These are phyloP conservation scores for Ciconia stormi DNA, from an alignment of 2,113 vertebrate genomes.

Conservation along the genomic window DNA sequence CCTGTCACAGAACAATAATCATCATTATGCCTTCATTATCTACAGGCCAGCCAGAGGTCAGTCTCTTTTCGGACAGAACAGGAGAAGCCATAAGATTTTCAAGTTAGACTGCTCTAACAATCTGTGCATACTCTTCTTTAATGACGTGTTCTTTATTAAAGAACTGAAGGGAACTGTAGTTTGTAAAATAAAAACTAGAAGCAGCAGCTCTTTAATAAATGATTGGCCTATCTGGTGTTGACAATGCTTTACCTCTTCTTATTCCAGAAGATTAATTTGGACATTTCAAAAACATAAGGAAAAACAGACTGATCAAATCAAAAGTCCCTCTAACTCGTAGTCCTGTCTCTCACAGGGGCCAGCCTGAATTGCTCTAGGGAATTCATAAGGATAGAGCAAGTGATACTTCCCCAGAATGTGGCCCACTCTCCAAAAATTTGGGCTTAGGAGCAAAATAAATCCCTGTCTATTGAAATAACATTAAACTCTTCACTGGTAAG, in stretches of 20 bases:
- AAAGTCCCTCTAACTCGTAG: neutral
- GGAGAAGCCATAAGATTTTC: neutral
- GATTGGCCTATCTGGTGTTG: neutral
- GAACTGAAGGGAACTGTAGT: neutral
- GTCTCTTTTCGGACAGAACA: neutral
- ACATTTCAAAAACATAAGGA: neutral
- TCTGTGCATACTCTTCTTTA: neutral
- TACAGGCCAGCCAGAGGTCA: neutral
- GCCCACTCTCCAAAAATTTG: neutral
- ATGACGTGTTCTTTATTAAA: neutral
- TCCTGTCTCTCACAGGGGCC: neutral
- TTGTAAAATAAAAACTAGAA: neutral
- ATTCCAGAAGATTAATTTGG: neutral
- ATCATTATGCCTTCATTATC: neutral
- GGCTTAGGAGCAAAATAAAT: neutral
- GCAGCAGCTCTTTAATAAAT: neutral
- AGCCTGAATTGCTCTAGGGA: neutral
- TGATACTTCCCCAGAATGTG: neutral
- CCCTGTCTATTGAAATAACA: neutral
- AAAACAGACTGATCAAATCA: neutral
- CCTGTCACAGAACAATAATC: neutral
- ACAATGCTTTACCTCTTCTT: neutral
- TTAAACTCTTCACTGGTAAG: neutral
- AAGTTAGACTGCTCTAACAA: neutral
- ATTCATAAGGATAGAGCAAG: neutral